Evolutionary conservation across 2,888 invertebrate genomes (phyloP).

Genomic region (Hydrotaea diabolus): DNA sequence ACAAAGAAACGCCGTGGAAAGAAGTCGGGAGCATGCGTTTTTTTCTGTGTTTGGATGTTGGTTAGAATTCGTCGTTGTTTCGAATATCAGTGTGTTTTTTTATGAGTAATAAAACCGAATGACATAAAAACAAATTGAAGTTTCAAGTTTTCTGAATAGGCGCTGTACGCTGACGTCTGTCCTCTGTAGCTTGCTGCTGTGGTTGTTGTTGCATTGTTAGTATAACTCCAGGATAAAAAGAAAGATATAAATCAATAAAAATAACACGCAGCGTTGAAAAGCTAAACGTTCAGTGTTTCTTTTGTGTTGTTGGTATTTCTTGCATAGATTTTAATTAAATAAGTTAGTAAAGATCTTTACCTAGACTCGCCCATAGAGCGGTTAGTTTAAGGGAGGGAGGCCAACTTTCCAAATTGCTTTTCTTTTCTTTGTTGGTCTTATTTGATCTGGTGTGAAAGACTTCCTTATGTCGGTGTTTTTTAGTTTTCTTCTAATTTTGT

Average conservation of each 20-base stretch:
- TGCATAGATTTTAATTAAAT: slow-evolving; percentile 9
- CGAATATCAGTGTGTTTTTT: background rate
- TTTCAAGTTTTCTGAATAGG: background rate
- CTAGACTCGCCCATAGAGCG: too few relatives aligned
- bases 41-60: slow-evolving; percentile 13
- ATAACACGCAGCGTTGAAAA: background rate
- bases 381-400: too few relatives aligned
- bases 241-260: slow-evolving; percentile 27
- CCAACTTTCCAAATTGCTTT: too few relatives aligned
- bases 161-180: background rate
- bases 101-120: slow-evolving; percentile 26
- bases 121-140: slow-evolving; percentile 37
- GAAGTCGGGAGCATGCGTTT: background rate
- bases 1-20: background rate
- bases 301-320: background rate
- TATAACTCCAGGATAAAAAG: slow-evolving; percentile 19
- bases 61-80: slow-evolving; percentile 6
- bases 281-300: background rate
- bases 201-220: background rate
- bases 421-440: too few relatives aligned
- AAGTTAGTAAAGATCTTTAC: background rate
- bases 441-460: too few relatives aligned
- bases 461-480: too few relatives aligned
- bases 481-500: too few relatives aligned
- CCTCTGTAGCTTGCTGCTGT: background rate